These are phyloP conservation scores for Erinaceus europaeus DNA, from an alignment of 2,113 vertebrate genomes.

Conservation along the genomic window DNA sequence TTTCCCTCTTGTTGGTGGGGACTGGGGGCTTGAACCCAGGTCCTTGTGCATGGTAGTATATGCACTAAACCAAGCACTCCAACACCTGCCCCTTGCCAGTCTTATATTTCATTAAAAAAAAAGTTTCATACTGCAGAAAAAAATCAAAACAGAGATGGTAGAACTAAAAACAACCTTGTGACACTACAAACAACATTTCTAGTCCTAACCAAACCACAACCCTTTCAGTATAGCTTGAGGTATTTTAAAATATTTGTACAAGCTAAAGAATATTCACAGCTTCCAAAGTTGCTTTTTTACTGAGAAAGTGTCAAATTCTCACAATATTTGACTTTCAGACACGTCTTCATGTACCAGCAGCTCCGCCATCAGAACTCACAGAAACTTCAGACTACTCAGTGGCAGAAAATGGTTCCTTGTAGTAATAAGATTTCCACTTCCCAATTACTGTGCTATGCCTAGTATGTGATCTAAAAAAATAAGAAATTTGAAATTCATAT, in stretches of 20 bases:
- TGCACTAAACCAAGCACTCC: too few species aligned
- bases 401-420: slow-evolving; percentile 68
- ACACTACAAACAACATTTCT: slow-evolving; percentile 54
- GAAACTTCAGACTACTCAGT: slow-evolving; percentile 44
- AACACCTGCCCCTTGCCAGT: too few species aligned
- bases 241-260: slow-evolving; percentile 59
- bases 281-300: slow-evolving; percentile 56
- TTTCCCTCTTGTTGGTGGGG: too few species aligned
- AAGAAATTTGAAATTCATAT: slow-evolving; percentile 72
- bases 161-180: background rate
- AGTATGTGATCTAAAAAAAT: slow-evolving; percentile 65
- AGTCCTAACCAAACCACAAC: slow-evolving; percentile 37
- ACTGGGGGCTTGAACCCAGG: too few species aligned
- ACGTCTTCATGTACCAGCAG: slow-evolving; percentile 30
- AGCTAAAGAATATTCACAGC: slow-evolving; percentile 62
- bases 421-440: slow-evolving; percentile 54
- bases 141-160: slow-evolving; percentile 58
- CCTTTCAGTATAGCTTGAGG: slow-evolving; percentile 49
- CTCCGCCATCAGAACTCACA: slow-evolving; percentile 47
- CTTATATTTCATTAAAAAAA: too few species aligned
- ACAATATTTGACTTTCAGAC: slow-evolving; percentile 7
- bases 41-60: too few species aligned
- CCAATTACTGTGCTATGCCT: slow-evolving; percentile 64
- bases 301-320: slow-evolving; percentile 32
- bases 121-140: slow-evolving; percentile 58